Evolutionary conservation across 35 echinoderm and acorn worm genomes (phyloP).

Genomic region (Heliocidaris erythrogramma): DNA sequence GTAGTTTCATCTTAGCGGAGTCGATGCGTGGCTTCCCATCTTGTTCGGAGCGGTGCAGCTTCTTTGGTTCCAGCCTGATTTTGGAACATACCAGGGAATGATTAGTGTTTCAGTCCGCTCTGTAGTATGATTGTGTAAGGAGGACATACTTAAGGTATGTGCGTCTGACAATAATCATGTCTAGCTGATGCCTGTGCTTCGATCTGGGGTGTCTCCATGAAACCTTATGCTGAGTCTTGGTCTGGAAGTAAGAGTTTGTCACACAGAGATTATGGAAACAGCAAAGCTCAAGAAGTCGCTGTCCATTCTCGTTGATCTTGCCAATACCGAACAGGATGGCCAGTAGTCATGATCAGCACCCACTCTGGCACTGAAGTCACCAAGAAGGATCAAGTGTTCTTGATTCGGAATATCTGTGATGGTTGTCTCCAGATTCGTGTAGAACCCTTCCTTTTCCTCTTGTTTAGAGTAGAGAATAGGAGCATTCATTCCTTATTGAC

Average conservation of each 20-base stretch:
- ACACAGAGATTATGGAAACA: constrained; percentile 17
- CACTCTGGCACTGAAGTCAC: constrained; percentile 58
- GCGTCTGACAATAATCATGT: too few relatives aligned
- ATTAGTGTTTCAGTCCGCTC: too few relatives aligned
- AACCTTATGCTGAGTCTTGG: constrained; percentile 28
- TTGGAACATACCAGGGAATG: too few relatives aligned
- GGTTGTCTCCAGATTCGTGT: neutral
- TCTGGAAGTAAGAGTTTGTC: constrained; percentile 58
- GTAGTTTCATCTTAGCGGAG: too few relatives aligned
- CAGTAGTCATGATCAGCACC: too few relatives aligned
- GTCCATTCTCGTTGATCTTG: too few relatives aligned
- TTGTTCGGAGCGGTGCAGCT: too few relatives aligned
- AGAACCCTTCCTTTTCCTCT: constrained; percentile 47
- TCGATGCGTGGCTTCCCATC: too few relatives aligned
- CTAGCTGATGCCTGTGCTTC: constrained; percentile 56
- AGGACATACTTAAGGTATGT: too few relatives aligned
- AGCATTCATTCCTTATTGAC: too few relatives aligned
- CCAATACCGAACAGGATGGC: constrained; percentile 53
- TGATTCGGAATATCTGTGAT: neutral
- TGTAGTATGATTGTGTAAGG: too few relatives aligned
- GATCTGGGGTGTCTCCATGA: constrained; percentile 63
- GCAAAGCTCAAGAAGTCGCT: constrained; percentile 64
- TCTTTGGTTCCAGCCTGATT: too few relatives aligned
- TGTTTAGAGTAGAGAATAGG: neutral
- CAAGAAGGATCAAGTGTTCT: neutral